Evolutionary conservation across 37 sponge, comb jelly and placozoan genomes (phyloP), one percentile per base, ranked within the genome.

Genomic region (Geodia barretti): DNA sequence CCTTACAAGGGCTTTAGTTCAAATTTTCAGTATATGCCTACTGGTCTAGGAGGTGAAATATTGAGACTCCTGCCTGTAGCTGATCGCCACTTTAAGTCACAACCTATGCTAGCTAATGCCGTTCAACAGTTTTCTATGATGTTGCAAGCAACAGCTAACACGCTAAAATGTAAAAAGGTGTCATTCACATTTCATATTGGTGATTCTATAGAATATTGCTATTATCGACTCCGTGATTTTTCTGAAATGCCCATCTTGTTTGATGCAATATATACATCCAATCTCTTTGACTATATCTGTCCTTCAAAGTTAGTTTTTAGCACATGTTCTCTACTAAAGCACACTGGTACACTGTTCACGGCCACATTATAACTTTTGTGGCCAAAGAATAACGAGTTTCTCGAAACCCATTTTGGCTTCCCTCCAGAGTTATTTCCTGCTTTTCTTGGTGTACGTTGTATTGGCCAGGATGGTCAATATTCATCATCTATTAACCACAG

Each of bases 111-210:
- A 23, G 79, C 80, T 7, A 86, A 86, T 26, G 65, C 68, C 47
- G 80, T 86, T 73, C 87, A 86, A 68, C 87, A 86, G 68, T 79
- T 86, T 64, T 25, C 74, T 19, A 65, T 86, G 37, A 79, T 80
- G 87, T 14, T 84, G 11, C 8, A 29, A 3, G 1, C 54, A 28
- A 25, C 54, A 47, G 58, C 73, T 65, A 32, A 11, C 1, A 64
- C 66, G 34, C 26, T 83, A 0, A 63, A n/a, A 1, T 7, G 5
- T 4, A 30, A 28, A 25, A 5, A 17, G 2, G 41, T 85, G 2
- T 68, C 42, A 4, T 85, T 85, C 41, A 60, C 72, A 25, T 77
- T 78, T 32, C 63, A 85, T 0, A 38, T 62, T 34, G 59, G 64
- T 61, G 78, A 85, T 70, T 26, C 41, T 1, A 14, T 85, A 1